Evolutionary conservation across 2,113 vertebrate genomes (phyloP), one percentile per base, ranked within the genome.

Genomic region (Cottus gobio): DNA sequence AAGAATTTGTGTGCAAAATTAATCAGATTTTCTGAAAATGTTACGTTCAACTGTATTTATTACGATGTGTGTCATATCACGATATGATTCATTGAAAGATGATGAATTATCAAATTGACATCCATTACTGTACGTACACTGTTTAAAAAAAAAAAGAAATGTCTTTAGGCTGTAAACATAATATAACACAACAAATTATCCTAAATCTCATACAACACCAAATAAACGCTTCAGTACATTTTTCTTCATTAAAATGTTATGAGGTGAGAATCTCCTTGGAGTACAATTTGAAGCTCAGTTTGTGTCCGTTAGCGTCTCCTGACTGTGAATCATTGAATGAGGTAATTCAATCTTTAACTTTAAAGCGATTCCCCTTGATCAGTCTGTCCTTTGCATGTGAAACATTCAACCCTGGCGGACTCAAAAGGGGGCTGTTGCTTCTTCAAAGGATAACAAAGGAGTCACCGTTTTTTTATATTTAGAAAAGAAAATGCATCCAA

Each of bases 241-340:
- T 13, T 16, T 28, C 78, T 52, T 0, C 7, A 0, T 50, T 50
- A 63, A 48, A 57, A 6, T 9, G 37, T 37, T 11, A 10, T 39
- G 37, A 39, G 37, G 37, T 9, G 2, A 39, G n/a, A 8, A 20
- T 52, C 22, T 50, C 3, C 58, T 54, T 70, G n/a, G 34, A 18
- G 28, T 61, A 20, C 20, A 64, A 37, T n/a, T n/a, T 30, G 75
- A 31, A 60, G 65, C 42, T 42, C n/a, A 57, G 42, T 60, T 36
- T 61, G 65, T 73, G 36, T 77, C 50, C 61, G 64, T 69, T 68
- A 63, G 31, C 16, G 39, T 30, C 31, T 79, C 63, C 70, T 39
- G 80, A 70, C 68, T 78, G 30, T 22, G 66, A 81, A 66, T 34
- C 54, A 39, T 28, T 75, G 26, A 87, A 54, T 24, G 42, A 46